A percentile compares a stretch with the other conserved stretches of the same genome.
phyloP scores from a whole-genome alignment of 2,888 invertebrate genomes.

The Heliconius cydno region DNA sequence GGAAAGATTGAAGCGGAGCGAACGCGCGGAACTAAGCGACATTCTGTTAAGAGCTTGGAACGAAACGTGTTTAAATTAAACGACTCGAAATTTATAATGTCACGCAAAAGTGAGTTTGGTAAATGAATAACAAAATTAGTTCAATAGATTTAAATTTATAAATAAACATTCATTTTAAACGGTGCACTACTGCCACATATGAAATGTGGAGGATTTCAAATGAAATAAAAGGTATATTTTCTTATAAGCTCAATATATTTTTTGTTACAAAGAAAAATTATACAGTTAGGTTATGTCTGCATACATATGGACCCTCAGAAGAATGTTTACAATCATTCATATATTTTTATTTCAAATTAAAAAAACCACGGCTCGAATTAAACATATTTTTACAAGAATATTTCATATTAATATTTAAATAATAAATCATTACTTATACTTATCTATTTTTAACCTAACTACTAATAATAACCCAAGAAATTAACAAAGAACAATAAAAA shows the following conservation, averaged over 20 bases:
- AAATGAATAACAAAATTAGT: constrained; percentile 38
- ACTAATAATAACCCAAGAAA: neutral
- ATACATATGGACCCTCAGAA: neutral
- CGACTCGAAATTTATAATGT: constrained; percentile 33
- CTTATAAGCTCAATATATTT: neutral
- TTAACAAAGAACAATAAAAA: neutral
- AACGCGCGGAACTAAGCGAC: constrained; percentile 63
- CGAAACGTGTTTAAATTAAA: constrained; percentile 29
- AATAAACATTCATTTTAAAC: constrained; percentile 9
- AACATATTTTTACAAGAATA: neutral
- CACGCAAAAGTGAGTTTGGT: constrained; percentile 24
- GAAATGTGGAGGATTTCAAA: neutral
- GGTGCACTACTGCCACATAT: neutral
- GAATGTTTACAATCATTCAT: too few relatives aligned
- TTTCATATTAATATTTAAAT: neutral
- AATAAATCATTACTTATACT: too few relatives aligned
- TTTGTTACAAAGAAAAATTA: neutral
- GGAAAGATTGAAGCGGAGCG: constrained; percentile 31
- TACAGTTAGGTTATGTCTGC: neutral
- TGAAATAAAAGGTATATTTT: neutral
- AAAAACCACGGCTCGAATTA: too few relatives aligned
- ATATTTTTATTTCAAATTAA: too few relatives aligned
- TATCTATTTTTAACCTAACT: neutral
- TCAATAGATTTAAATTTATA: constrained; percentile 23
- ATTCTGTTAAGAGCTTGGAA: constrained; percentile 52